Conservation (phyloP, 2,797 vertebrate species). For the Squalus acanthias region DNA sequence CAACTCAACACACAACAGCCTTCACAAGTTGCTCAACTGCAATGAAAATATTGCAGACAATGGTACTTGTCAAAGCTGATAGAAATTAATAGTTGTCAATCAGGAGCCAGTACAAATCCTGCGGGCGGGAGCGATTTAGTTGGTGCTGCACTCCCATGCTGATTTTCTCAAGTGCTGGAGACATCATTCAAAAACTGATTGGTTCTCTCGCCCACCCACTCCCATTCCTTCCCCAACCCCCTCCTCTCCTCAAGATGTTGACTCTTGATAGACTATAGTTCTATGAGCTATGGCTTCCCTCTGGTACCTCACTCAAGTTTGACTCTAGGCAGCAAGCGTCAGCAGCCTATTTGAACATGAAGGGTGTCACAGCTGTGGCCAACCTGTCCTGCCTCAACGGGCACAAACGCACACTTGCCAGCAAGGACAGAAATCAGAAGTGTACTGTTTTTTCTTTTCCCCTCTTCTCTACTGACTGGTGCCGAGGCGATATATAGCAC, state of each 20-base stretch:
- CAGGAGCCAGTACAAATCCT: background rate
- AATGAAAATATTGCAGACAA: background rate
- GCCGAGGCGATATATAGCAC: background rate
- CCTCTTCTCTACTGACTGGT: background rate
- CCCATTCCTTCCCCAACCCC: background rate
- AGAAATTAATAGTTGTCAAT: slow-evolving; percentile 20
- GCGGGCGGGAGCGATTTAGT: background rate
- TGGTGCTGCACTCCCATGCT: background rate
- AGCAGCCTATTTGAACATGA: background rate
- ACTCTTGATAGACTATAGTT: background rate
- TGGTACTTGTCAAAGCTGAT: background rate
- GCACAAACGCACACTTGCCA: background rate
- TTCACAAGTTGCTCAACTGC: background rate
- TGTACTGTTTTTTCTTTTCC: background rate
- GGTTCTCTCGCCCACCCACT: background rate
- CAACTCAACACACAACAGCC: background rate
- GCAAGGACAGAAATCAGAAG: background rate
- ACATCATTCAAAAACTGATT: background rate
- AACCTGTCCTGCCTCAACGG: background rate
- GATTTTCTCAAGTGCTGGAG: background rate
- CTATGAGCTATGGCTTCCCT: background rate
- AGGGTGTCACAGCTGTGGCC: background rate
- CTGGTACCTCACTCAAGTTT: background rate
- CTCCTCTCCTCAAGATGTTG: no score
- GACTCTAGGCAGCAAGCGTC: background rate